These are phyloP conservation scores for Protophormia terraenovae DNA, from an alignment of 2,888 invertebrate genomes.

Conservation along the genomic window DNA sequence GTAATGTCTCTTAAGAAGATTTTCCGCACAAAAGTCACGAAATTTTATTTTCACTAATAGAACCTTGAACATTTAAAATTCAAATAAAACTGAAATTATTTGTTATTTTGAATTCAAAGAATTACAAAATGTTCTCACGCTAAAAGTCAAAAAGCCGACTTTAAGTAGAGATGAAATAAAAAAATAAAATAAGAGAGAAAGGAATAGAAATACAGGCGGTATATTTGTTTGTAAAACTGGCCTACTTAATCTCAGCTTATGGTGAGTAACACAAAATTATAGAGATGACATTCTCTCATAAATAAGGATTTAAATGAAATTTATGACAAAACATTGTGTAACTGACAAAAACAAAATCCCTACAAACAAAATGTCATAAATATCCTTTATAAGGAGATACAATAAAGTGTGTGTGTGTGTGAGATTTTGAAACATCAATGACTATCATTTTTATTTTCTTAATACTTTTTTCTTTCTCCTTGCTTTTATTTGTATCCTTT, in stretches of 20 bases:
- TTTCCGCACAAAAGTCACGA: constrained; percentile 67
- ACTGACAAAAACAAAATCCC: constrained; percentile 42
- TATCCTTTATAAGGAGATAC: constrained; percentile 26
- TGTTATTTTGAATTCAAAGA: constrained; percentile 27
- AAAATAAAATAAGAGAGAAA: not conserved
- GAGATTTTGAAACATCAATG: constrained; percentile 31
- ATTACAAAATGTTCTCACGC: constrained; percentile 64
- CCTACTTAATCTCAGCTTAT: constrained; percentile 58
- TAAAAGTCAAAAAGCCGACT: constrained; percentile 48
- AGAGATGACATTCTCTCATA: constrained; percentile 57
- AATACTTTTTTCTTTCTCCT: not conserved
- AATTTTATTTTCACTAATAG: not conserved
- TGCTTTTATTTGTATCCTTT: not conserved
- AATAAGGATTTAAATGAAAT: constrained; percentile 66
- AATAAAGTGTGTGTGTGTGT: not conserved
- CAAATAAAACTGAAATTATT: not conserved
- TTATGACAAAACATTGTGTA: constrained; percentile 67
- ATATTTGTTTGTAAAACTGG: constrained; percentile 49
- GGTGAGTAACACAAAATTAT: not conserved
- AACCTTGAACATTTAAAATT: not conserved
- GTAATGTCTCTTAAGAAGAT: constrained; percentile 60
- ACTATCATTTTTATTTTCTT: not conserved
- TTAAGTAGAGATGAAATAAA: not conserved
- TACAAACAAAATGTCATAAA: constrained; percentile 27
- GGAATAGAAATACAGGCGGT: not conserved